phyloP scores from a whole-genome alignment of 2,797 vertebrate species.

The Staurois parvus region DNA sequence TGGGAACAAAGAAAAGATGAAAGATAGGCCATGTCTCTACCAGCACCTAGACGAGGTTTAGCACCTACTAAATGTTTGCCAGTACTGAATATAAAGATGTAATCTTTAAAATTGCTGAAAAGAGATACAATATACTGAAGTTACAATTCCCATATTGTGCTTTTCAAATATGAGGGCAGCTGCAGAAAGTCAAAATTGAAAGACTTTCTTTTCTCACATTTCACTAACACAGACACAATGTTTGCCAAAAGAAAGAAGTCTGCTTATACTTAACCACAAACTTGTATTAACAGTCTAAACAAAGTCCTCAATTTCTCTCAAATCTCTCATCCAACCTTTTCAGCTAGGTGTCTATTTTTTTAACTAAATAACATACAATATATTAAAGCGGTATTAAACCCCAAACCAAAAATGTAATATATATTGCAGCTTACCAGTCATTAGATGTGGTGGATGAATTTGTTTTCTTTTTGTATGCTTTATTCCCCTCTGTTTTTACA shows the following conservation, averaged over 20 bases:
- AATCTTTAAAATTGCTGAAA: too few relatives aligned
- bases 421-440: too few relatives aligned
- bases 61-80: too few relatives aligned
- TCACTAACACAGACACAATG: conserved; percentile 38
- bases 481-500: too few relatives aligned
- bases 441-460: too few relatives aligned
- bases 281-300: conserved; percentile 35
- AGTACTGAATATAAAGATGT: too few relatives aligned
- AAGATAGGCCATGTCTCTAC: too few relatives aligned
- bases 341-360: neutral
- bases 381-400: too few relatives aligned
- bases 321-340: conserved; percentile 20
- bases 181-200: conserved; percentile 32
- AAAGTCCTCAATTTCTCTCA: conserved; percentile 25
- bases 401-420: too few relatives aligned
- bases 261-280: conserved; percentile 20
- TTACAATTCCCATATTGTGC: neutral
- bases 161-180: conserved; percentile 15
- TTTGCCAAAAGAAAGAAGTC: conserved; percentile 40
- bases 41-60: too few relatives aligned
- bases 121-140: conserved; percentile 16
- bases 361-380: neutral
- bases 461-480: too few relatives aligned
- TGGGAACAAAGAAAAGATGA: too few relatives aligned
- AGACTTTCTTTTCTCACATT: conserved; percentile 36